phyloP scores from a whole-genome alignment of 1,140 invertebrate species.

The Drosophila tani region DNA sequence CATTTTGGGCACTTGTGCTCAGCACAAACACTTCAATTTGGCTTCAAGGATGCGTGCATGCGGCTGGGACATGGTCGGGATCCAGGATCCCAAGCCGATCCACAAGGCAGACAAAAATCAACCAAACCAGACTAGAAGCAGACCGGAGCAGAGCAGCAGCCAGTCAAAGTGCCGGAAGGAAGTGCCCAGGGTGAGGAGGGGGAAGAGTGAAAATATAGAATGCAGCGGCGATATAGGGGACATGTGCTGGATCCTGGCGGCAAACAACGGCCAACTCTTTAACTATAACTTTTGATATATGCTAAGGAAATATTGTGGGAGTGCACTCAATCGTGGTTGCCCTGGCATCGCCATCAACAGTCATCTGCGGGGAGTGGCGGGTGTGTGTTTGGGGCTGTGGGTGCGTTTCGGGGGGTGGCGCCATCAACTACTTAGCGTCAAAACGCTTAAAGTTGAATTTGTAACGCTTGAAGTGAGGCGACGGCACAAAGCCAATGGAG shows the following conservation, averaged over 20 bases:
- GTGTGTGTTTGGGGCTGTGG: not conserved
- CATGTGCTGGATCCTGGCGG: conserved; percentile 16
- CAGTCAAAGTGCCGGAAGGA: conserved; percentile 74
- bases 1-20: conserved; percentile 79
- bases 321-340: conserved; percentile 76
- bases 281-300: conserved; percentile 84
- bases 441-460: conserved; percentile 82
- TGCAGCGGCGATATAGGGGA: conserved; percentile 29
- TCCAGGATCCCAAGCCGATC: conserved; percentile 21
- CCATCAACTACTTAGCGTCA: conserved; percentile 83
- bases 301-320: conserved; percentile 77
- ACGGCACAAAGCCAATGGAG: conserved; percentile 78
- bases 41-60: conserved; percentile 71
- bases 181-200: conserved; percentile 40
- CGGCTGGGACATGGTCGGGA: conserved; percentile 12
- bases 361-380: not conserved
- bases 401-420: not conserved
- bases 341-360: conserved; percentile 36
- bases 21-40: conserved; percentile 79
- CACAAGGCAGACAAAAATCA: conserved; percentile 57
- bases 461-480: conserved; percentile 79
- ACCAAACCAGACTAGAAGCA: conserved; percentile 29
- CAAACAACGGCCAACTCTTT: conserved; percentile 73
- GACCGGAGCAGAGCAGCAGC: not conserved
- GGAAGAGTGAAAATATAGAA: not conserved